Conservation (phyloP, 2,888 invertebrate species). For the Cephus runcator region DNA sequence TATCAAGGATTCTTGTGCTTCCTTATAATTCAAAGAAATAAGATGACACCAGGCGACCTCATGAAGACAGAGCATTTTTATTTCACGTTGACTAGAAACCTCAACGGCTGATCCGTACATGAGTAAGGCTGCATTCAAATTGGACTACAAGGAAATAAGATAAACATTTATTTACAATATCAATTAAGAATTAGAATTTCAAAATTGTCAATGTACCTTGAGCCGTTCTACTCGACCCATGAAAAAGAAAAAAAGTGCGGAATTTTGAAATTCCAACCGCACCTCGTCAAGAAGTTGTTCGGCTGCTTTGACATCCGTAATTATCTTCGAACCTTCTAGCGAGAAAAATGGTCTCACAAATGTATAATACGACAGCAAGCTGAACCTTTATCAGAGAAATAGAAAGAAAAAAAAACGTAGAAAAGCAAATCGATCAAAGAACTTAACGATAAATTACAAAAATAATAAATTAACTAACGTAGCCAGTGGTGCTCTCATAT, state of each 20-base stretch:
- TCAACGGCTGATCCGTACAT: constrained; percentile 71
- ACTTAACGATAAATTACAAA: neutral
- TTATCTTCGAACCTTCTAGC: constrained; percentile 71
- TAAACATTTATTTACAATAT: neutral
- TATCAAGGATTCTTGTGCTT: constrained; percentile 68
- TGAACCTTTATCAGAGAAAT: neutral
- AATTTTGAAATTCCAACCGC: constrained; percentile 69
- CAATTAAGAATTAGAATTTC: neutral
- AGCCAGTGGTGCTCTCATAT: constrained; percentile 77
- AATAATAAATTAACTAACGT: constrained; percentile 65
- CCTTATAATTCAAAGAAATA: constrained; percentile 71
- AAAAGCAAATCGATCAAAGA: constrained; percentile 8
- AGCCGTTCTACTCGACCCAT: constrained; percentile 72
- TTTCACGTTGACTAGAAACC: constrained; percentile 72
- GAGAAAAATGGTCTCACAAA: constrained; percentile 76
- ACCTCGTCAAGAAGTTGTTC: constrained; percentile 68
- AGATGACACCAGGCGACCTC: constrained; percentile 77
- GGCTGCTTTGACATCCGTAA: constrained; percentile 70
- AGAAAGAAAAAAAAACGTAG: constrained; percentile 39
- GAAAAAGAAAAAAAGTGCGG: constrained; percentile 76
- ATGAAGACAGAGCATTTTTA: constrained; percentile 72
- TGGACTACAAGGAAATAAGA: constrained; percentile 66
- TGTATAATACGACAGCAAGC: constrained; percentile 74
- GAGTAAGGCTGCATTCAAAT: constrained; percentile 70
- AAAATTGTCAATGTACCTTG: constrained; percentile 65